Percentiles rank a stretch among this genome's conserved stretches.
Conservation (phyloP, 2,888 invertebrate genomes). For the Apotomis betuletana region DNA sequence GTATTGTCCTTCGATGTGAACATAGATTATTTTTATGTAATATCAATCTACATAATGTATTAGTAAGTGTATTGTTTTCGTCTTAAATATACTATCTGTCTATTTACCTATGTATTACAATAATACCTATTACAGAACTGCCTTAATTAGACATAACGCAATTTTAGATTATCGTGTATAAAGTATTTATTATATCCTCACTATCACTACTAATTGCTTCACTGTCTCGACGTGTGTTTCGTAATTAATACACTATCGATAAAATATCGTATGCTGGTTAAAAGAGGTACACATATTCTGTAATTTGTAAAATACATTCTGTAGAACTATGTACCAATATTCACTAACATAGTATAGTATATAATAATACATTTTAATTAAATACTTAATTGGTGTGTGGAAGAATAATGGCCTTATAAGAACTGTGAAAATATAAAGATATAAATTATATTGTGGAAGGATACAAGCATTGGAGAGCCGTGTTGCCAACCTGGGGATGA, state of each 20-base stretch:
- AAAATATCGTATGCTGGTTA: conserved; percentile 76
- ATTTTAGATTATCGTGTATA: conserved; percentile 52
- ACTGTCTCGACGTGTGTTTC: conserved; percentile 33
- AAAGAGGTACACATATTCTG: conserved; percentile 78
- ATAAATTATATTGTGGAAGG: conserved; percentile 49
- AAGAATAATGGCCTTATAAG: conserved; percentile 57
- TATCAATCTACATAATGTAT: conserved; percentile 32
- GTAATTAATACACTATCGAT: conserved; percentile 48
- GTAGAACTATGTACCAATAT: conserved; percentile 44
- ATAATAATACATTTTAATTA: conserved; percentile 31
- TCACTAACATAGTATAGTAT: conserved; percentile 41
- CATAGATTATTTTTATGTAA: conserved; percentile 44
- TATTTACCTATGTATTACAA: conserved; percentile 43
- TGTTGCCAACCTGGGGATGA: conserved; percentile 61
- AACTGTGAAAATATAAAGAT: conserved; percentile 56
- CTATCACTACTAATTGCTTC: conserved; percentile 14
- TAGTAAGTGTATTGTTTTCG: conserved; percentile 32
- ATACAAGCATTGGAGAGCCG: conserved; percentile 46
- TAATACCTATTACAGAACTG: conserved; percentile 57
- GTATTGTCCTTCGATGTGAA: conserved; percentile 71
- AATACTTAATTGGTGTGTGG: conserved; percentile 49
- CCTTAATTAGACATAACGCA: conserved; percentile 56
- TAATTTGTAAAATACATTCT: conserved; percentile 71
- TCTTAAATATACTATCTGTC: conserved; percentile 30
- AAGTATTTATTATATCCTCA: conserved; percentile 43